Percentiles rank a stretch among this genome's conserved stretches.
These are phyloP conservation scores for Athalia rosae DNA, from an alignment of 2,888 invertebrate species.

Conservation along the genomic window DNA sequence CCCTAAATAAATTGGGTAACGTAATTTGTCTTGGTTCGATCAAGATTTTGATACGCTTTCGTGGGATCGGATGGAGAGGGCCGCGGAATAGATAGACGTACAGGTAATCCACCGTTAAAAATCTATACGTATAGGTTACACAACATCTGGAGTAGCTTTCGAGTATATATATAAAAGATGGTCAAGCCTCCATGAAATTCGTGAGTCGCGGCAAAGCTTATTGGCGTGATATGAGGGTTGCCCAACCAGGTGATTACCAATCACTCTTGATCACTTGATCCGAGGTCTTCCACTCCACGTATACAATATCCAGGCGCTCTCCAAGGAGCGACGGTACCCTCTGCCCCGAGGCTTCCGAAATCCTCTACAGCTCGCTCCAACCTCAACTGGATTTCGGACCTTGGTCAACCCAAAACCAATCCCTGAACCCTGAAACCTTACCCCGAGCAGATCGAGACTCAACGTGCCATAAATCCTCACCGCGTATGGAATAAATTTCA, in stretches of 20 bases:
- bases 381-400: background rate
- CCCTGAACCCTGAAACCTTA: background rate
- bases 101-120: background rate
- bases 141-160: background rate
- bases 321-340: background rate
- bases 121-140: background rate
- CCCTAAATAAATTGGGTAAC: slow-evolving; percentile 7
- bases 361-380: background rate
- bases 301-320: background rate
- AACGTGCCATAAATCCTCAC: too few relatives aligned
- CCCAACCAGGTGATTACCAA: slow-evolving; percentile 60
- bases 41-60: slow-evolving; percentile 27
- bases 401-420: background rate
- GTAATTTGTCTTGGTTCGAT: slow-evolving; percentile 32
- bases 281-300: background rate
- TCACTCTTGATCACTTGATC: slow-evolving; percentile 56
- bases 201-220: slow-evolving; percentile 55
- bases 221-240: slow-evolving; percentile 57
- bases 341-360: background rate
- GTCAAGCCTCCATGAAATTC: slow-evolving; percentile 60
- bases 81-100: background rate
- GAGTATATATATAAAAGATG: slow-evolving; percentile 37
- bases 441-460: too few relatives aligned
- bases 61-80: background rate
- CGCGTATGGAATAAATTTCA: background rate